Percentiles rank a stretch among this genome's conserved stretches.
These are phyloP conservation scores for Oryzias celebensis DNA, from an alignment of 2,113 vertebrate species.

Conservation along the genomic window DNA sequence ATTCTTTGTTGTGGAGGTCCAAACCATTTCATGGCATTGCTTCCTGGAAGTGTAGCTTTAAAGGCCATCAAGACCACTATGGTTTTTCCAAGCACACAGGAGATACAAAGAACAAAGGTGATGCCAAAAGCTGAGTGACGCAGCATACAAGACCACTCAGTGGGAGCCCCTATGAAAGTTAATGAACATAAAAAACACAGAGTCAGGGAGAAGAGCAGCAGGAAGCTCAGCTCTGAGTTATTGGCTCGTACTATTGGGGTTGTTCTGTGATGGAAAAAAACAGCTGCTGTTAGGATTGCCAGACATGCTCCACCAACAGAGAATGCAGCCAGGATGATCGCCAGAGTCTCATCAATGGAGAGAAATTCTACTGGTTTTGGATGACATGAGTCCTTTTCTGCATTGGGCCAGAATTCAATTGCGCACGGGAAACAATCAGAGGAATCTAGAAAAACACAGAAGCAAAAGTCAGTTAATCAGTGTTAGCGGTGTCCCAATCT, in stretches of 20 bases:
- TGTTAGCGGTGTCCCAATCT: too few species aligned
- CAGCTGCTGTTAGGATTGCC: conserved; percentile 41
- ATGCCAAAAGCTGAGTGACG: conserved; percentile 15
- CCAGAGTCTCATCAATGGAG: conserved; percentile 60
- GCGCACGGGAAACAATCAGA: conserved; percentile 58
- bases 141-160: conserved; percentile 19
- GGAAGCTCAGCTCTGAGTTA: conserved; percentile 46
- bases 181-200: conserved; percentile 18
- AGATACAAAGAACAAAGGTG: conserved; percentile 19
- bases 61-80: conserved; percentile 16
- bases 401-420: conserved; percentile 65
- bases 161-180: conserved; percentile 13
- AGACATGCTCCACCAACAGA: conserved; percentile 61
- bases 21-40: conserved; percentile 64
- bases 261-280: conserved; percentile 61
- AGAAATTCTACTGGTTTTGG: conserved; percentile 71
- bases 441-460: conserved; percentile 53
- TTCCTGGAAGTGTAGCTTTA: conserved; percentile 29
- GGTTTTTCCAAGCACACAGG: conserved; percentile 18
- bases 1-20: conserved; percentile 65
- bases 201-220: conserved; percentile 14
- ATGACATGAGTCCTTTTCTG: conserved; percentile 50
- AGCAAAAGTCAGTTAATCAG: neutral
- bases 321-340: conserved; percentile 56
- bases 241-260: conserved; percentile 72